phyloP scores from a whole-genome alignment of 2,113 vertebrate species.

The Crotalus horridus region DNA sequence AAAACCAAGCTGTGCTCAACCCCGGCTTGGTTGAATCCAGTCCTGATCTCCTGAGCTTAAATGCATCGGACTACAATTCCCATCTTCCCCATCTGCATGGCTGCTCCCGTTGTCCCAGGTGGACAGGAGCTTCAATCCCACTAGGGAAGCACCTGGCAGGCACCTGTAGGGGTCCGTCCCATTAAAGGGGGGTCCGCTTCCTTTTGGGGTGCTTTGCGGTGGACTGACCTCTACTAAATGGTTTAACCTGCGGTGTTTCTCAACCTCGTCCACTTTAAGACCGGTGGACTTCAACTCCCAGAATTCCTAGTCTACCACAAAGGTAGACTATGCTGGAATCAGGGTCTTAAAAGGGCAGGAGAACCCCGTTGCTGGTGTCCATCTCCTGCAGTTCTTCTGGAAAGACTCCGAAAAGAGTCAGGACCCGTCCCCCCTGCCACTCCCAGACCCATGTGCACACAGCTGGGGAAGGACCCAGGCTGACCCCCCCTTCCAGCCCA shows the following conservation, averaged over 20 bases:
- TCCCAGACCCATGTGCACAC: accelerated
- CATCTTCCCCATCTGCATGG: too few relatives aligned
- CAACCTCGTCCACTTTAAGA: too few relatives aligned
- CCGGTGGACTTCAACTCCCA: neutral
- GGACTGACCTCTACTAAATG: neutral
- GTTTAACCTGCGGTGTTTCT: too few relatives aligned
- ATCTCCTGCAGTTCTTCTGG: constrained; percentile 93
- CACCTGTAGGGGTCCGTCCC: accelerated
- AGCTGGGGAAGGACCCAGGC: neutral
- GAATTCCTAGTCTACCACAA: constrained; percentile 66
- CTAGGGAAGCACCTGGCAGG: too few relatives aligned
- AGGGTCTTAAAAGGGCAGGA: constrained; percentile 90
- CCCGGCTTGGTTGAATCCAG: too few relatives aligned
- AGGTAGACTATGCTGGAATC: constrained; percentile 94
- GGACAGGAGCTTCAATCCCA: too few relatives aligned
- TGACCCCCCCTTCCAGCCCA: neutral
- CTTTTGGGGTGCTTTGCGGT: too few relatives aligned
- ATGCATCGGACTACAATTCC: too few relatives aligned
- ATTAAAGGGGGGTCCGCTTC: too few relatives aligned
- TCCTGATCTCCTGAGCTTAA: too few relatives aligned
- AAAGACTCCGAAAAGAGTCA: accelerated
- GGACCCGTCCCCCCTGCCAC: neutral
- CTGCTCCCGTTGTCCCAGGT: too few relatives aligned
- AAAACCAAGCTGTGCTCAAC: too few relatives aligned
- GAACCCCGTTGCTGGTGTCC: constrained; percentile 96